Evolutionary conservation across 2,113 vertebrate genomes (phyloP), one percentile per base, ranked within the genome.

Genomic region (Paradoxurus hermaphroditus): DNA sequence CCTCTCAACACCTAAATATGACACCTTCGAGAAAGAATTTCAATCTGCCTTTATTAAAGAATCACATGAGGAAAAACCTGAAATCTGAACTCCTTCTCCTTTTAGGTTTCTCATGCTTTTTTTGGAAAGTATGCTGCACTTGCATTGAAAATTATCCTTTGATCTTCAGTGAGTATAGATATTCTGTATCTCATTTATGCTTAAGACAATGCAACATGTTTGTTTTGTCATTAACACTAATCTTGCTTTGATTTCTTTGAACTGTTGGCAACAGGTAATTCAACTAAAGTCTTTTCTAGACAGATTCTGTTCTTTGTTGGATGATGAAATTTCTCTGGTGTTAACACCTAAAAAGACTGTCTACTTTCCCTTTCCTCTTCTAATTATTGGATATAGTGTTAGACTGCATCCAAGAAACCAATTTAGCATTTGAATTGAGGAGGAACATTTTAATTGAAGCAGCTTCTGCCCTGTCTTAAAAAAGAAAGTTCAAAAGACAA

Each of bases 141-240:
- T 93, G 59, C 88, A 95, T 65, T 70, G 90, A 94, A 95, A 97
- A 97, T 70, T 68, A 78, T 79, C 79, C 94, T 98, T 98, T 97
- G 90, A 97, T 97, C 96, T 97, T 95, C 41, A 41, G 29, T 86
- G 72, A 91, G 14, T 85, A 39, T 25, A 97, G 81, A 56, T 75
- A 89, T 77, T 92, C 90, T 95, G n/a, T 62, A 53, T n/a, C 84
- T 67, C 59, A 39, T 68, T 83, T 96, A 46, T n/a, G 27, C 39
- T 91, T 96, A 96, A 98, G 95, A 96, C 82, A 94, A 96, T 81
- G 49, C 41, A 77, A 49, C n/a, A 27, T 92, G 72, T 97, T 97
- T 97, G 92, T 94, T 98, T 97, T 97, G 94, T 97, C 97, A 96
- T 96, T 97, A 91, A 23, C 41, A 62, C 86, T 95, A 96, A 97